Conservation (phyloP, 2,797 vertebrate genomes). For the Monodelphis domestica region DNA sequence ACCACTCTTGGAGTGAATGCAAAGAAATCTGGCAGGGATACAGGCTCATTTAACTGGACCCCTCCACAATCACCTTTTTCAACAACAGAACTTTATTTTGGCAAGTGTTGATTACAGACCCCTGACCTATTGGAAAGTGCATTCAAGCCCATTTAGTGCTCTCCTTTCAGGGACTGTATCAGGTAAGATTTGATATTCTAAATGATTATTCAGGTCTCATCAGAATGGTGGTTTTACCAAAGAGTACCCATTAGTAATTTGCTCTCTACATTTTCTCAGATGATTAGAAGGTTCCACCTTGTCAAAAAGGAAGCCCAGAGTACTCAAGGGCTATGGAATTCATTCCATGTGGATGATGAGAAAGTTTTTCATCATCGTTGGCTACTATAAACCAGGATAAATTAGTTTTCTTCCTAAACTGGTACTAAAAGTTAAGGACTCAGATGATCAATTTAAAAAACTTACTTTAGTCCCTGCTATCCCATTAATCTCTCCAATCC, state of each 20-base stretch:
- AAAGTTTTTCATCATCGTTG: slow-evolving; percentile 62
- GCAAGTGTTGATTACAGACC: slow-evolving; percentile 65
- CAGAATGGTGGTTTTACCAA: slow-evolving; percentile 66
- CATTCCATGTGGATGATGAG: neutral
- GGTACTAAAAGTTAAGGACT: slow-evolving; percentile 62
- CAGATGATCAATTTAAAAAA: slow-evolving; percentile 7
- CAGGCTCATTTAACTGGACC: slow-evolving; percentile 10
- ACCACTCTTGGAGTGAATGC: slow-evolving; percentile 51
- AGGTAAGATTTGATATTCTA: slow-evolving; percentile 70
- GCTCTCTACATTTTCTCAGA: slow-evolving; percentile 58
- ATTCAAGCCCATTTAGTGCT: slow-evolving; percentile 62
- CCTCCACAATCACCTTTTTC: neutral
- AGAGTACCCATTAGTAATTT: slow-evolving; percentile 61
- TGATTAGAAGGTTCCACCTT: slow-evolving; percentile 42
- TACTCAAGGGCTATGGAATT: neutral
- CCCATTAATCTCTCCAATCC: neutral
- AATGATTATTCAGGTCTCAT: slow-evolving; percentile 63
- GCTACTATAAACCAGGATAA: slow-evolving; percentile 52
- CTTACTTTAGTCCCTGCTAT: neutral
- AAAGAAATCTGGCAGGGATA: slow-evolving; percentile 21
- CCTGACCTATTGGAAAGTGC: slow-evolving; percentile 65
- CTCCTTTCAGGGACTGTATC: slow-evolving; percentile 57
- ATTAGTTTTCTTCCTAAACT: slow-evolving; percentile 49
- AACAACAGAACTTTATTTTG: neutral
- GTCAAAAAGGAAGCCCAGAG: slow-evolving; percentile 18